Percentiles rank a stretch among this genome's conserved stretches.
Conservation (phyloP, 2,113 vertebrate genomes). For the Clarias macrocephalus region DNA sequence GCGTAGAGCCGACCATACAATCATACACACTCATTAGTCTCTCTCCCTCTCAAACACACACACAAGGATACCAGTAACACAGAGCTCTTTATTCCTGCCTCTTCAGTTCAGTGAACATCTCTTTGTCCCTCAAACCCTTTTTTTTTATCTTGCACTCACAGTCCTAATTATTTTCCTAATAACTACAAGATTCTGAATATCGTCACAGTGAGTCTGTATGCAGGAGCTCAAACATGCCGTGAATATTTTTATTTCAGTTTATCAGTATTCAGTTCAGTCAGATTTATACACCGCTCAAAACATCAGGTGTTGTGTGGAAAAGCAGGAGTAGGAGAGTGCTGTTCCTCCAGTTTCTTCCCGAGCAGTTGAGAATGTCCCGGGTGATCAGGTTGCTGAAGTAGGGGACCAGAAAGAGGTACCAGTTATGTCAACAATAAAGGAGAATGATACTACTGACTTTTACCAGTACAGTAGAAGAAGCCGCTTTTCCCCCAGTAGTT, state of each 20-base stretch:
- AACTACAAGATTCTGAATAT: not conserved
- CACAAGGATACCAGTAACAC: constrained; percentile 30
- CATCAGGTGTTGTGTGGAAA: not conserved
- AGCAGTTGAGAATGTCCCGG: not conserved
- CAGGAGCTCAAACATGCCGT: not conserved
- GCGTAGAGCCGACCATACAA: constrained; percentile 31
- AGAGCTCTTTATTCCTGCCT: constrained; percentile 45
- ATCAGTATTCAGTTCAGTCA: not conserved
- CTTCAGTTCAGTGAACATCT: constrained; percentile 48
- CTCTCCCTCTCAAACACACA: not conserved
- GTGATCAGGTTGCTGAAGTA: not conserved
- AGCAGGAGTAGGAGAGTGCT: not conserved
- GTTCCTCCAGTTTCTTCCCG: not conserved
- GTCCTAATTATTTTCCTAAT: not conserved
- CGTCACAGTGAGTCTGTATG: not conserved
- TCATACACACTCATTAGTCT: constrained; percentile 55
- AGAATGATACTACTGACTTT: not conserved
- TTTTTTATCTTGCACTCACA: constrained; percentile 41
- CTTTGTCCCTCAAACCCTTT: constrained; percentile 54
- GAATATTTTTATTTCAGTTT: not conserved
- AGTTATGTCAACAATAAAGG: not conserved
- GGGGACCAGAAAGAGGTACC: not conserved
- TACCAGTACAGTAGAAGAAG: too few relatives aligned
- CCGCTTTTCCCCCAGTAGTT: not conserved
- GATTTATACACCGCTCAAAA: not conserved